A percentile compares a stretch with the other conserved stretches of the same genome.
phyloP scores from a whole-genome alignment of 2,797 vertebrate genomes.

The Macropodus opercularis region DNA sequence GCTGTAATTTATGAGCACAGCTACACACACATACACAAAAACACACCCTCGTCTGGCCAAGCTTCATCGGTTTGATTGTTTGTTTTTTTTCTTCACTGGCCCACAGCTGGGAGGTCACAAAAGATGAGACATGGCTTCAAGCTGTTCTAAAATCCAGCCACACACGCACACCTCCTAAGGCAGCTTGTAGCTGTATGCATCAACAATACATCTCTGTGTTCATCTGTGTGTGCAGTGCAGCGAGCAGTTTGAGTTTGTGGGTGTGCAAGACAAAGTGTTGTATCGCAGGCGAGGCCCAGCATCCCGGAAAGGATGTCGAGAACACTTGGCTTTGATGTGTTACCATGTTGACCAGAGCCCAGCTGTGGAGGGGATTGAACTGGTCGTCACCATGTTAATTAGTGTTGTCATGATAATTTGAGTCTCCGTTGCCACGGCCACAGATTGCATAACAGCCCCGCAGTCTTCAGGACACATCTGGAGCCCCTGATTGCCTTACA shows the following conservation, averaged over 20 bases:
- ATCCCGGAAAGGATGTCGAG: conserved; percentile 68
- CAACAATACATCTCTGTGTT: conserved; percentile 13
- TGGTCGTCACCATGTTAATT: conserved; percentile 74
- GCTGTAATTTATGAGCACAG: conserved; percentile 39
- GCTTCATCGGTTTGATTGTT: conserved; percentile 58
- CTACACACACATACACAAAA: conserved; percentile 19
- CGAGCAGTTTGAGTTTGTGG: conserved; percentile 1
- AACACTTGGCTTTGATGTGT: conserved; percentile 69
- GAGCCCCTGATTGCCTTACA: conserved; percentile 62
- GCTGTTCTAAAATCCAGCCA: conserved; percentile 61
- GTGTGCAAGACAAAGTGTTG: conserved; percentile 28
- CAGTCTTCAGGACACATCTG: conserved; percentile 72
- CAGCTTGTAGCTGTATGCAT: conserved; percentile 29
- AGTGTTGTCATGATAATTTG: conserved; percentile 71
- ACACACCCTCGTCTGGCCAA: conserved; percentile 25
- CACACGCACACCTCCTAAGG: conserved; percentile 48
- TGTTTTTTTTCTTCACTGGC: conserved; percentile 44
- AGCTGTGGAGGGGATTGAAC: conserved; percentile 69
- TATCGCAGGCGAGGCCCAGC: conserved; percentile 47
- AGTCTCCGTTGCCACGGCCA: conserved; percentile 45
- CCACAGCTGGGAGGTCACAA: conserved; percentile 64
- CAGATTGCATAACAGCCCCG: conserved; percentile 59
- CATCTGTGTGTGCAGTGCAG: conserved; percentile 2
- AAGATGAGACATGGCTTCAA: conserved; percentile 63
- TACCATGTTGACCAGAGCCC: conserved; percentile 67